phyloP scores from a whole-genome alignment of 2,888 invertebrate genomes.

The Drosophila recens region DNA sequence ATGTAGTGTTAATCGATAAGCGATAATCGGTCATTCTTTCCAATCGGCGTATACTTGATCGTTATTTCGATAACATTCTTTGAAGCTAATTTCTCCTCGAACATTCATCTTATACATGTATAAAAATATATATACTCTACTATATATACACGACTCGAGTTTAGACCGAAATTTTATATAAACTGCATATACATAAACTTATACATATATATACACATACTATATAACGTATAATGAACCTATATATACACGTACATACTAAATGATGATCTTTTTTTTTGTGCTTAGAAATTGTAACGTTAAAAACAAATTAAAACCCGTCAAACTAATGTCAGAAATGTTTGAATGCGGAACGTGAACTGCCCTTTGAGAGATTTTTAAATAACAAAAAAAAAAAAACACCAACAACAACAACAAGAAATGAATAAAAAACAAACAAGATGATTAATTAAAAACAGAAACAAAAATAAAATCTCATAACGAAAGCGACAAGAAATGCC shows the following conservation, averaged over 20 bases:
- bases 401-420: constrained; percentile 16
- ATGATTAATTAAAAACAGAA: constrained; percentile 1
- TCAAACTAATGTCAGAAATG: constrained; percentile 43
- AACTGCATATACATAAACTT: constrained; percentile 15
- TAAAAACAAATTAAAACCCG: constrained; percentile 21
- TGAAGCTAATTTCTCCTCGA: constrained; percentile 15
- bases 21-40: constrained; percentile 14
- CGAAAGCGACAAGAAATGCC: constrained; percentile 25
- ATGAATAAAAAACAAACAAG: constrained; percentile 1
- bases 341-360: constrained; percentile 76
- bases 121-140: not conserved
- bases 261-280: constrained; percentile 43
- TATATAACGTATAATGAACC: constrained; percentile 37
- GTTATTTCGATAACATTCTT: constrained; percentile 17
- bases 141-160: constrained; percentile 30
- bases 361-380: constrained; percentile 78
- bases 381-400: constrained; percentile 24
- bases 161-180: constrained; percentile 32
- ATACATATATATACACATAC: constrained; percentile 19
- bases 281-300: constrained; percentile 47
- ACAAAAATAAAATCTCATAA: not conserved
- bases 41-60: constrained; percentile 12
- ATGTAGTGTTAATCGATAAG: constrained; percentile 13
- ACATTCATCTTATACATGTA: constrained; percentile 29
- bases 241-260: constrained; percentile 28